A percentile compares a stretch with the other conserved stretches of the same genome.
These are phyloP conservation scores for Philopedon plagiatum DNA, from an alignment of 2,888 invertebrate species.

Conservation along the genomic window DNA sequence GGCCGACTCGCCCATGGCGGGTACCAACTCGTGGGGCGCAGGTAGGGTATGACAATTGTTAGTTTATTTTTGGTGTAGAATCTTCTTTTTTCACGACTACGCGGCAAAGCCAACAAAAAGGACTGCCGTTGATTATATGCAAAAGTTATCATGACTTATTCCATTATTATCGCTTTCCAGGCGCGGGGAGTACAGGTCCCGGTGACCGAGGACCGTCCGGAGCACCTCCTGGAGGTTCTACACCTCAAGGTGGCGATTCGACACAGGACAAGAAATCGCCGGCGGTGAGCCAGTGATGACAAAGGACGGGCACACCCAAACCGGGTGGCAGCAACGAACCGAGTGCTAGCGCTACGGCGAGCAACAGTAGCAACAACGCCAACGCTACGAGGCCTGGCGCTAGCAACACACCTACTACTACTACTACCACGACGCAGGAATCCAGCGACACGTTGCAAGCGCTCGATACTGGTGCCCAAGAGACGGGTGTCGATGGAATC, in stretches of 20 bases:
- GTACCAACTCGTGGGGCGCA: conserved; percentile 74
- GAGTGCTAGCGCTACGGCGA: conserved; percentile 22
- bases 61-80: background rate
- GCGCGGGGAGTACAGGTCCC: conserved; percentile 72
- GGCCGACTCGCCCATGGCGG: conserved; percentile 74
- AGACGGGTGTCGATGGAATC: conserved; percentile 34
- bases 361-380: background rate
- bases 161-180: conserved; percentile 11
- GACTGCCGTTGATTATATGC: no score
- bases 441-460: conserved; percentile 1
- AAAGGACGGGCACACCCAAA: conserved; percentile 52
- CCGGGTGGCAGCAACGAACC: conserved; percentile 45
- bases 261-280: conserved; percentile 82
- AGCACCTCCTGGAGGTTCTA: conserved; percentile 64
- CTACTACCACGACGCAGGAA: background rate
- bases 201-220: conserved; percentile 69
- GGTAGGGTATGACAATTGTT: conserved; percentile 55
- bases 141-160: no score
- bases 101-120: no score
- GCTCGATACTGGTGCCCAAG: conserved; percentile 10
- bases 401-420: conserved; percentile 12
- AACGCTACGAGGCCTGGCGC: conserved; percentile 4
- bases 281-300: conserved; percentile 83
- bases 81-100: no score
- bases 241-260: conserved; percentile 78